A percentile compares a stretch with the other conserved stretches of the same genome.
These are phyloP conservation scores for Sarcophaga variegata DNA, from an alignment of 2,888 invertebrate genomes.

Conservation along the genomic window DNA sequence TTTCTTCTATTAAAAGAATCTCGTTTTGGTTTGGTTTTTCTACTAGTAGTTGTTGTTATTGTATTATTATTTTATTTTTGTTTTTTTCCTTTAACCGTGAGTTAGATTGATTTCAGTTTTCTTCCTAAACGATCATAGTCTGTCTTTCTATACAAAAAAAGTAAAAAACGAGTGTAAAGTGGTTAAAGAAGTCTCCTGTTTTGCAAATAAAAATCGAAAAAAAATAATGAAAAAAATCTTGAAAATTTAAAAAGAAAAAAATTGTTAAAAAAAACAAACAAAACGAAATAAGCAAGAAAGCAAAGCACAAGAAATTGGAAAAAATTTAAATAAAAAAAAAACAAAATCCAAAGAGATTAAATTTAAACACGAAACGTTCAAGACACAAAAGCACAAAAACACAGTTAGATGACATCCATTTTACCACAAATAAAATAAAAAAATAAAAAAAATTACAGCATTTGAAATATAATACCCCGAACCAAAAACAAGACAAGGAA, in stretches of 20 bases:
- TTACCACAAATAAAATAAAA: slow-evolving; percentile 10
- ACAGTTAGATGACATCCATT: slow-evolving; percentile 65
- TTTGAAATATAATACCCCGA: slow-evolving; percentile 38
- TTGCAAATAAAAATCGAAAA: slow-evolving; percentile 10
- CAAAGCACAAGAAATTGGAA: not conserved
- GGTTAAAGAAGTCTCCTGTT: slow-evolving; percentile 36
- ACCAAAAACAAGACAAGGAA: slow-evolving; percentile 18
- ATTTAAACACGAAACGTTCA: slow-evolving; percentile 30
- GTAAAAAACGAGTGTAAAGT: slow-evolving; percentile 54
- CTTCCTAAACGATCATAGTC: not conserved
- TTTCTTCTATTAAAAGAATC: slow-evolving; percentile 61
- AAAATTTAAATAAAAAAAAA: slow-evolving; percentile 34
- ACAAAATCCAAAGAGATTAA: slow-evolving; percentile 37
- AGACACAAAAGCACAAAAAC: slow-evolving; percentile 43
- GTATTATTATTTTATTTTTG: not conserved
- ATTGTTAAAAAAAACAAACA: slow-evolving; percentile 17
- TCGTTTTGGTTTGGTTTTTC: slow-evolving; percentile 52
- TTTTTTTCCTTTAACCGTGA: slow-evolving; percentile 39
- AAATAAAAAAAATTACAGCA: slow-evolving; percentile 20
- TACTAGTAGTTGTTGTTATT: slow-evolving; percentile 25
- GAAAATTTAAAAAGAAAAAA: slow-evolving; percentile 6
- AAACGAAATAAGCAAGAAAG: slow-evolving; percentile 21
- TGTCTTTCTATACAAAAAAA: not conserved
- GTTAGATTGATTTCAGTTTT: slow-evolving; percentile 49
- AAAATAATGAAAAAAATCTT: slow-evolving; percentile 30